phyloP scores from a whole-genome alignment of 2,113 vertebrate genomes.

The Python bivittatus region DNA sequence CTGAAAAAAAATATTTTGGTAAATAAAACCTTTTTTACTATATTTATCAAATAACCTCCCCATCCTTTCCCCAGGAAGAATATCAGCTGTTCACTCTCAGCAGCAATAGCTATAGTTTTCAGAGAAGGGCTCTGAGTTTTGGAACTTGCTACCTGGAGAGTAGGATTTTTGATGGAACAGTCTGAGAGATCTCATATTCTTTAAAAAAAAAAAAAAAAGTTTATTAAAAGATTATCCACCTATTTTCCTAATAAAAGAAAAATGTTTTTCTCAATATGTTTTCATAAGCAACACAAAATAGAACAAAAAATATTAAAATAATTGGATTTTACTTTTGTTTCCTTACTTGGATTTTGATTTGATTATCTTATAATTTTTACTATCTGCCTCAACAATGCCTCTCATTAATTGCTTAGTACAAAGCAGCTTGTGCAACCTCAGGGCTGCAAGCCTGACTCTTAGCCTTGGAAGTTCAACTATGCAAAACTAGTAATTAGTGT shows the following conservation, averaged over 20 bases:
- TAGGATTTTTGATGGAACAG: background rate
- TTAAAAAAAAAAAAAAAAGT: background rate
- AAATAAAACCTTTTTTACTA: background rate
- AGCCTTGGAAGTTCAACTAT: background rate
- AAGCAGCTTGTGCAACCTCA: background rate
- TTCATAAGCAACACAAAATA: background rate
- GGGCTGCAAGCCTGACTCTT: background rate
- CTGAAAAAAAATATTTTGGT: background rate
- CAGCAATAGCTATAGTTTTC: background rate
- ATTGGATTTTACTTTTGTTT: background rate
- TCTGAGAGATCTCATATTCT: background rate
- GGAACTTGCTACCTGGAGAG: background rate
- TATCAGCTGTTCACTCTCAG: background rate
- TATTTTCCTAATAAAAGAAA: background rate
- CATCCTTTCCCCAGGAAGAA: background rate
- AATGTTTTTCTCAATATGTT: background rate
- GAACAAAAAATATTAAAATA: background rate
- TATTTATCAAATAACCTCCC: background rate
- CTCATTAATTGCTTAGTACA: accelerated
- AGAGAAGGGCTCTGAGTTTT: background rate
- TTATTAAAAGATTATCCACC: background rate
- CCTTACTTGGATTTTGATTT: background rate
- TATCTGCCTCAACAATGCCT: constrained; percentile 1
- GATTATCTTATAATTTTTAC: background rate
- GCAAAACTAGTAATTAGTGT: background rate